These are phyloP conservation scores for Cliona cf. orientalis DNA, from an alignment of 37 sponge, comb jelly and placozoan species.

Conservation along the genomic window DNA sequence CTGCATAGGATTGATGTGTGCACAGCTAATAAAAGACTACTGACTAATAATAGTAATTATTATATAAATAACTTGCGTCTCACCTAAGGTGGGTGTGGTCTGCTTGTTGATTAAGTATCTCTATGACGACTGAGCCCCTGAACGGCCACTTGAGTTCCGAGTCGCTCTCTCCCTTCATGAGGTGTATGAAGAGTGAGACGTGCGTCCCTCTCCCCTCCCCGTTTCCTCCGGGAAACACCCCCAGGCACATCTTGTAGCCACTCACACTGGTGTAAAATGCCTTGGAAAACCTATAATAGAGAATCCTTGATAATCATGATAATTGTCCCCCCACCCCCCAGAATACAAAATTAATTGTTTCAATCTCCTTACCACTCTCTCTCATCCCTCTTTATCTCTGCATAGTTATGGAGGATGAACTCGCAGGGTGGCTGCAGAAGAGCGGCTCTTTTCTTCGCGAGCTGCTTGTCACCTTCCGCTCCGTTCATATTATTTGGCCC, in stretches of 20 bases:
- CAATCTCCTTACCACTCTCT: background rate
- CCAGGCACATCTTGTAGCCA: background rate
- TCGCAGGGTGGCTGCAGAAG: background rate
- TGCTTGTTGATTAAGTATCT: background rate
- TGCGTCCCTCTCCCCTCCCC: background rate
- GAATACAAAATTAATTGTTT: background rate
- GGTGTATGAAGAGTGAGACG: background rate
- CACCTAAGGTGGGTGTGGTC: background rate
- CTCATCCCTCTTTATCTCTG: background rate
- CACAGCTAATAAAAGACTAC: background rate
- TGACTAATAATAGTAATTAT: background rate
- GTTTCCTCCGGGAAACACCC: background rate
- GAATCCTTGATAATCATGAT: background rate
- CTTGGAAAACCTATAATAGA: background rate
- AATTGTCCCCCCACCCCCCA: no score
- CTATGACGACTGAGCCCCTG: background rate
- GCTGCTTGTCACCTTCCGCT: no score
- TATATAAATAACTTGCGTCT: background rate
- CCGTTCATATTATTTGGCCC: no score
- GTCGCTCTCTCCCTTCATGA: conserved; percentile 6
- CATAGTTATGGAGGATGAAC: background rate
- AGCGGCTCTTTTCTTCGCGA: no score
- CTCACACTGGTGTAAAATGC: background rate
- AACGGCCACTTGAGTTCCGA: background rate
- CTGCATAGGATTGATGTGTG: background rate